Conservation (phyloP, 2,888 invertebrate genomes). For the Aricia artaxerxes region DNA sequence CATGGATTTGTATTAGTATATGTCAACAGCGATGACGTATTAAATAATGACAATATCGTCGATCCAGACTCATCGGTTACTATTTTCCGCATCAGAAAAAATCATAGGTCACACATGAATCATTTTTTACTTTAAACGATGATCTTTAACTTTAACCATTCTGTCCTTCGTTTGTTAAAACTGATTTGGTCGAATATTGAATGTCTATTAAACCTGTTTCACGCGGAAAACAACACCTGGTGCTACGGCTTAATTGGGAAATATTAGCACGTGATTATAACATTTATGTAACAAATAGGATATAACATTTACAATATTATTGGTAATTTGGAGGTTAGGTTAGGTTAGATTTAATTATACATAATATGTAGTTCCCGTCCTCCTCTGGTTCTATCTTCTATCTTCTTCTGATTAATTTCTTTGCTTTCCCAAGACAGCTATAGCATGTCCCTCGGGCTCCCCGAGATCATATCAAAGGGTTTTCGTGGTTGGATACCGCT, state of each 20-base stretch:
- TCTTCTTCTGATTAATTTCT: no score
- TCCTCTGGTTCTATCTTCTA: no score
- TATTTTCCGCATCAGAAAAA: neutral
- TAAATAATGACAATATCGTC: neutral
- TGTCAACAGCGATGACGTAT: neutral
- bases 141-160: neutral
- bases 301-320: neutral
- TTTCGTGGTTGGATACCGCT: no score
- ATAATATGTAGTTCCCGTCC: no score
- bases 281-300: neutral
- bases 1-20: no score
- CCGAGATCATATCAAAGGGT: no score
- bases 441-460: no score
- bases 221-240: neutral
- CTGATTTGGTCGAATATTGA: neutral
- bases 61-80: neutral
- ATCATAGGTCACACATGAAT: slow-evolving; percentile 12
- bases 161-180: neutral
- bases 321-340: neutral
- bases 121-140: slow-evolving; percentile 8
- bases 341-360: neutral
- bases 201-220: slow-evolving; percentile 5
- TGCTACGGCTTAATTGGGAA: neutral
- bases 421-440: no score
- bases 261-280: neutral